Base-by-base conservation (phyloP, 2,888 invertebrate species). In the Polydrusus cervinus region DNA sequence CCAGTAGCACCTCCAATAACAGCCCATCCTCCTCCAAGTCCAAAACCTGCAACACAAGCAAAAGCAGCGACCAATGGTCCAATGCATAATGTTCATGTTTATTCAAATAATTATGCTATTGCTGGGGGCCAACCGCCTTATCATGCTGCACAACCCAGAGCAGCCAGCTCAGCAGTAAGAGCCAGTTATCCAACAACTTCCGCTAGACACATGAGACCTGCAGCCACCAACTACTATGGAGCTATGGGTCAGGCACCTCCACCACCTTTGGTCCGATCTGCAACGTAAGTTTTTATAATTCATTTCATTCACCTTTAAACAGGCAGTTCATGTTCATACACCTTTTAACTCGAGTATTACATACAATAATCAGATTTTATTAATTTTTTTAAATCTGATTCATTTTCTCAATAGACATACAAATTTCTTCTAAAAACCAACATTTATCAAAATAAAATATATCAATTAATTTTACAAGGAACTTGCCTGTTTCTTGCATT, bases 1-100 rank as follows among this genome's bases (percentile, higher is more conserved):
- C 94, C 94, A 0, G 90, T 92, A 0, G 92, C 92, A 47, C 94
- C 94, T 9, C 94, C 94, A 0, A 88, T 89, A 40, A 93, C 94
- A 0, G 87, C 88, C 10, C 88, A 89, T 66, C 89, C 88, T 62
- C 81, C 85, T 18, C 82, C 84, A 45, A 84, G 88, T 11, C 84
- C 87, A 8, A 86, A 85, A 77, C 85, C 89, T 71, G 84, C 86
- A 38, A 84, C 85, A 80, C 86, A 86, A 78, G 83, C 83, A 11
- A 85, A 84, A 79, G 82, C 85, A 60, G 81, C 83, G 6, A 82
- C 84, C 20, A 85, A 84, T 75, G 84, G 81, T 62, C 83, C 84
- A 47, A 74, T 83, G 74, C 85, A 85, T 64, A 85, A 84, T 77
- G 81, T 85, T 20, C 85, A 85, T 74, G 79, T 84, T 11, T 85